These are phyloP conservation scores for Heterocephalus glaber DNA, from an alignment of 2,113 vertebrate genomes.

Conservation along the genomic window DNA sequence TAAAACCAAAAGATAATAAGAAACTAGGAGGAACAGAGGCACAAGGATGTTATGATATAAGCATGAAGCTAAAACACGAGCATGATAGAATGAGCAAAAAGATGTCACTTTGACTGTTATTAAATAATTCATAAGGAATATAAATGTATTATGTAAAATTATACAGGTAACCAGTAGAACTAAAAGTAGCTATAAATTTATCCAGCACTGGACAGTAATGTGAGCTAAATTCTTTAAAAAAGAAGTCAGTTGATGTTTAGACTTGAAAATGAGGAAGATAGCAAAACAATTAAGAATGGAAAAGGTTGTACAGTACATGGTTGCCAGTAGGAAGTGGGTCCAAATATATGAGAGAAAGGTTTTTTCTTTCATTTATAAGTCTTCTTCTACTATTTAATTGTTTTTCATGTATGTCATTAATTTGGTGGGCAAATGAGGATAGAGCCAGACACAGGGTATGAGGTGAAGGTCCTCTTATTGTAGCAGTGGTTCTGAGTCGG, in stretches of 20 bases:
- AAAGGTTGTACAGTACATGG: background rate
- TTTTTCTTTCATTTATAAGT: background rate
- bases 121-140: background rate
- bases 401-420: background rate
- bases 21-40: background rate
- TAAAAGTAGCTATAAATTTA: background rate
- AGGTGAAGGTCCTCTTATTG: background rate
- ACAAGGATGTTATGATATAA: background rate
- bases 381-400: background rate
- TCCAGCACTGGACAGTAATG: background rate
- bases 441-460: background rate
- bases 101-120: background rate
- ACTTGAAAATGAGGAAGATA: background rate
- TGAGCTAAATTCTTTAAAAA: slow-evolving; percentile 38
- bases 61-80: background rate
- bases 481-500: background rate
- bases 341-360: background rate
- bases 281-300: background rate
- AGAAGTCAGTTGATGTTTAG: background rate
- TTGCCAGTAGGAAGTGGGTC: background rate
- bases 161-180: background rate
- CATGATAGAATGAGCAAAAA: background rate
- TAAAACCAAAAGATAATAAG: background rate
- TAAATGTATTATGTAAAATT: background rate
- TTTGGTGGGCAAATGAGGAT: background rate